phyloP scores from a whole-genome alignment of 2,113 vertebrate species.

The Semnornis frantzii region DNA sequence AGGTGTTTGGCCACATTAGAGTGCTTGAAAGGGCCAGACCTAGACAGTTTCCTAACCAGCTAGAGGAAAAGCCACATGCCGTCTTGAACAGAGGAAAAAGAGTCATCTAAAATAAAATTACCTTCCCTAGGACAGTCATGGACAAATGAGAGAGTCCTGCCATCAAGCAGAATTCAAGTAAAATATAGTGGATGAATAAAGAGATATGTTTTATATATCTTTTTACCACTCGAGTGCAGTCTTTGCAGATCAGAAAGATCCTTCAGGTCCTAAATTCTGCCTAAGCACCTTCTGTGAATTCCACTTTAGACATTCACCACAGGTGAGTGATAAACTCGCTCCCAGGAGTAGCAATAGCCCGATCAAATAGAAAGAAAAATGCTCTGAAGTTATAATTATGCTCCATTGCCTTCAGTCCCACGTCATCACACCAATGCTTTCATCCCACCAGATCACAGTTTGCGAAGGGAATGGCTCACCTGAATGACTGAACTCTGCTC shows the following conservation, averaged over 20 bases:
- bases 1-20: neutral
- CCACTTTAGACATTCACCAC: neutral
- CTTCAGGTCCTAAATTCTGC: neutral
- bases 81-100: neutral
- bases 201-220: neutral
- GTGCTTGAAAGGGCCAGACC: neutral
- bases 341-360: neutral
- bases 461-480: neutral
- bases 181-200: neutral
- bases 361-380: neutral
- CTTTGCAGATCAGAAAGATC: neutral
- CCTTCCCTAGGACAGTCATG: neutral
- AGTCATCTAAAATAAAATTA: neutral
- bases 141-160: neutral
- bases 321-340: neutral
- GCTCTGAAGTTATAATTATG: neutral
- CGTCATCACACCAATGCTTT: neutral
- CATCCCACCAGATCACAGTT: neutral
- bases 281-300: neutral
- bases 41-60: neutral
- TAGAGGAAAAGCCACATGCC: neutral
- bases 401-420: neutral
- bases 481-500: neutral
- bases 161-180: neutral
- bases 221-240: neutral